A percentile compares a stretch with the other conserved stretches of the same genome.
phyloP scores from a whole-genome alignment of 2,888 invertebrate species.

The Tachina lurida region DNA sequence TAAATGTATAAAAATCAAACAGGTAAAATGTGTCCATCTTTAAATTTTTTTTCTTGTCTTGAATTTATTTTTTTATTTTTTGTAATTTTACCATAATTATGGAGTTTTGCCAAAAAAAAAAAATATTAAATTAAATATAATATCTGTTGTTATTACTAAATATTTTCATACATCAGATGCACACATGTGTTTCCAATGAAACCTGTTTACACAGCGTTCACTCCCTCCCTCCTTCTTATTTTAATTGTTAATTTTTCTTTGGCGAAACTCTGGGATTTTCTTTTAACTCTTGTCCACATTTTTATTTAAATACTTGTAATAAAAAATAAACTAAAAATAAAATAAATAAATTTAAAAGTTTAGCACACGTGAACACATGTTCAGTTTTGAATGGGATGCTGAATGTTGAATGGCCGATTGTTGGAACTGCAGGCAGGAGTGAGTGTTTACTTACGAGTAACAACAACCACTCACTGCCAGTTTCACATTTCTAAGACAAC shows the following conservation, averaged over 20 bases:
- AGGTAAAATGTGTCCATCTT: constrained; percentile 7
- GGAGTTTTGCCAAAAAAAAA: constrained; percentile 56
- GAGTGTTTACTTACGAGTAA: constrained; percentile 7
- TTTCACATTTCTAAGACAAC: constrained; percentile 25
- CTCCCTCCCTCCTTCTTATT: constrained; percentile 5
- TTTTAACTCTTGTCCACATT: constrained; percentile 9
- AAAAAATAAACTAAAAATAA: constrained; percentile 11
- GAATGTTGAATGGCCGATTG: constrained; percentile 16
- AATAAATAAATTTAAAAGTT: not conserved
- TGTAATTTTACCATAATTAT: constrained; percentile 46
- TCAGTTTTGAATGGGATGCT: constrained; percentile 18
- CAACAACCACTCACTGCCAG: constrained; percentile 10
- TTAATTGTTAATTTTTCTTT: constrained; percentile 23
- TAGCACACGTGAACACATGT: constrained; percentile 48
- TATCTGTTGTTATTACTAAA: constrained; percentile 41
- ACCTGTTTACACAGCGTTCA: constrained; percentile 30
- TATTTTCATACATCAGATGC: not conserved
- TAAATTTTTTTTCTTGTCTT: not conserved
- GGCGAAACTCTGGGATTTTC: not conserved
- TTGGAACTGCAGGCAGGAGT: constrained; percentile 11
- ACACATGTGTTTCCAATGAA: not conserved
- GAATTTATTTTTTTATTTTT: not conserved
- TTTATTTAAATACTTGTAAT: constrained; percentile 12
- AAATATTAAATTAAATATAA: constrained; percentile 11
- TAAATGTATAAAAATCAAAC: constrained; percentile 4